Evolutionary conservation across 2,888 invertebrate species (phyloP), one percentile per base, ranked within the genome.

Genomic region (Apotomis turbidana): DNA sequence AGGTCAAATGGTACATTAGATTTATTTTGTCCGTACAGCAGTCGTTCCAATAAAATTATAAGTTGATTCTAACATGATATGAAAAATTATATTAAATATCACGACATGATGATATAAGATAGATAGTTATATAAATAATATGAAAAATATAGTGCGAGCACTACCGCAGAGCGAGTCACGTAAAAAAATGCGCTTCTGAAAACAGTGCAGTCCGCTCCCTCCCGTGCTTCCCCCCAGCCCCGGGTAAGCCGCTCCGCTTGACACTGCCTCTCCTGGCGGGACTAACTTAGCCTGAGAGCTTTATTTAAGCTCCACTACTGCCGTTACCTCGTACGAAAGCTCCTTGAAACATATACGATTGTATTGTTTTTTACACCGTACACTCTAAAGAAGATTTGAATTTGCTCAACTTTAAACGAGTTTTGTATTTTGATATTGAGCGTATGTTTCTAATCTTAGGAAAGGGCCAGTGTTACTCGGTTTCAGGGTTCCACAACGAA

Each of bases 251-350:
- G 41, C 71, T 15, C 13, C 61, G 67, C 71, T 71, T 71, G 67
- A 71, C 71, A 71, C 71, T 51, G 51, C 67, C 61, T 67, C 71
- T 69, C 68, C 54, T 66, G 54, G 66, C 46, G 64, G 63, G 71
- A 71, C 71, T 55, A 59, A 67, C 60, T 71, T 71, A 71, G 71
- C 66, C 68, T 60, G 71, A 71, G 71, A 71, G 71, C 71, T 71
- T 71, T 71, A 71, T 71, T 67, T 71, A 71, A 71, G 67, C 71
- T 6, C 71, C 67, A 71, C 71, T 71, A 71, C 55, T 71, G 71
- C 67, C 71, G 71, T 61, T 71, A 71, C 71, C 71, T 71, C 61
- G 67, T 71, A 67, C 54, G 41, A 70, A 66, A 67, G 67, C 67
- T 67, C 61, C 71, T 67, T 71, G 71, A 67, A 71, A 71, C 71